Percentiles rank a stretch among this genome's conserved stretches.
These are phyloP conservation scores for Nanger granti DNA, from an alignment of 2,113 vertebrate species.

Conservation along the genomic window DNA sequence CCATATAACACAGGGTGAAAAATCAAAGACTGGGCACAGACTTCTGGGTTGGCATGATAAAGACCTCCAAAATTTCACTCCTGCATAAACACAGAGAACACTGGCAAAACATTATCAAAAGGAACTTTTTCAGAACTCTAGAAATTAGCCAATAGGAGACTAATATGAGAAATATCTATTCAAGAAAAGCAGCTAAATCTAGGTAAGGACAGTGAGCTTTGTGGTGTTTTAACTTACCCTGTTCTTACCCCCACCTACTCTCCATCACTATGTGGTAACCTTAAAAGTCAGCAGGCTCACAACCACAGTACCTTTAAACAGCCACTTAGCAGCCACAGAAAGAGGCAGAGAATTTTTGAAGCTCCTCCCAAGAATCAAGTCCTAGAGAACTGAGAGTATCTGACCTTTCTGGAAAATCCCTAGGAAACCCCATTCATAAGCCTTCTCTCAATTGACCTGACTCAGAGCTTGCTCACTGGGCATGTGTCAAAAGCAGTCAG, in stretches of 20 bases:
- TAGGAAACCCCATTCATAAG: background rate
- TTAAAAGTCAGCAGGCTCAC: background rate
- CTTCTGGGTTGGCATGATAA: background rate
- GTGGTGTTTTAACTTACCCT: background rate
- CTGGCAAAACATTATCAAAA: background rate
- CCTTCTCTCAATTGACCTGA: background rate
- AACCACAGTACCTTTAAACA: background rate
- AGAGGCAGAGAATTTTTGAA: background rate
- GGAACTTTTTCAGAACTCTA: background rate
- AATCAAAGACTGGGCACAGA: background rate
- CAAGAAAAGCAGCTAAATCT: background rate
- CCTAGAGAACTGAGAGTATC: background rate
- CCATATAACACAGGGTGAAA: background rate
- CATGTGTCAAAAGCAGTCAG: background rate
- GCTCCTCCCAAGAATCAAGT: background rate
- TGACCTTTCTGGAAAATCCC: background rate
- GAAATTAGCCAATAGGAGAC: background rate
- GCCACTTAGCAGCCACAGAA: background rate
- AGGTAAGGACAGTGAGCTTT: background rate
- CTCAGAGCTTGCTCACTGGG: background rate
- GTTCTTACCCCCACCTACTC: background rate
- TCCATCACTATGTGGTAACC: background rate
- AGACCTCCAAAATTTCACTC: background rate
- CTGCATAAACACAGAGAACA: background rate
- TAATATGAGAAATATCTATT: background rate